These are phyloP conservation scores for Cheilosia vulpina DNA, from an alignment of 2,888 invertebrate genomes.

Conservation along the genomic window DNA sequence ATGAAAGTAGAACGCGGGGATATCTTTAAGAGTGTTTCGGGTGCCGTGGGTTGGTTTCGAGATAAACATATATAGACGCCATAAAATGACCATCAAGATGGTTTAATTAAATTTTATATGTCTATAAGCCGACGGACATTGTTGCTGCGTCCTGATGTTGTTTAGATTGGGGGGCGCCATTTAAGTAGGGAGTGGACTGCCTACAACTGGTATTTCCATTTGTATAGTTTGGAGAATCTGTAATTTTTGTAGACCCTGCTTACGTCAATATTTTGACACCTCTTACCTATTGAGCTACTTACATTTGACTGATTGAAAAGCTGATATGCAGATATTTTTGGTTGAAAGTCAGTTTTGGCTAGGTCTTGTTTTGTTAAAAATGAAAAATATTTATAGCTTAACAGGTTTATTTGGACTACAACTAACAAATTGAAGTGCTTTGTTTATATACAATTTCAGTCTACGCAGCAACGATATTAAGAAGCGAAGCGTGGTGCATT, in stretches of 20 bases:
- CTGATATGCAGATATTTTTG: not conserved
- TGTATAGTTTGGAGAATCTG: not conserved
- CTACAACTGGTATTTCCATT: not conserved
- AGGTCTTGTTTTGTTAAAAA: not conserved
- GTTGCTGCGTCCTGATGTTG: slow-evolving; percentile 8
- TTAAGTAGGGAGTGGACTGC: not conserved
- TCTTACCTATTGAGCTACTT: not conserved
- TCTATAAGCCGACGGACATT: slow-evolving; percentile 1
- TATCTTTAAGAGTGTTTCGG: not conserved
- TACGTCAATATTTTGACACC: not conserved
- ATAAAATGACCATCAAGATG: not conserved
- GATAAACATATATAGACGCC: not conserved
- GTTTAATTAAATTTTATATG: slow-evolving; percentile 42
- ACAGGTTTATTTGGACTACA: not conserved
- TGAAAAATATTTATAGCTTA: not conserved
- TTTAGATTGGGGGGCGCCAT: not conserved
- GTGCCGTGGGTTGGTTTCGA: not conserved
- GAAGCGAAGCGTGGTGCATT: too few species aligned
- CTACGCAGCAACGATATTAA: too few species aligned
- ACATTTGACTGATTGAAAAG: not conserved
- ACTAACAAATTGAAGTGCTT: too few species aligned
- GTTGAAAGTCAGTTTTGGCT: not conserved
- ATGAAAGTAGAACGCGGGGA: slow-evolving; percentile 13
- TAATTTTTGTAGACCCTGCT: not conserved
- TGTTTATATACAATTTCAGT: too few species aligned